Conservation (phyloP, 2,888 invertebrate species). For the Heteropelma amictum region DNA sequence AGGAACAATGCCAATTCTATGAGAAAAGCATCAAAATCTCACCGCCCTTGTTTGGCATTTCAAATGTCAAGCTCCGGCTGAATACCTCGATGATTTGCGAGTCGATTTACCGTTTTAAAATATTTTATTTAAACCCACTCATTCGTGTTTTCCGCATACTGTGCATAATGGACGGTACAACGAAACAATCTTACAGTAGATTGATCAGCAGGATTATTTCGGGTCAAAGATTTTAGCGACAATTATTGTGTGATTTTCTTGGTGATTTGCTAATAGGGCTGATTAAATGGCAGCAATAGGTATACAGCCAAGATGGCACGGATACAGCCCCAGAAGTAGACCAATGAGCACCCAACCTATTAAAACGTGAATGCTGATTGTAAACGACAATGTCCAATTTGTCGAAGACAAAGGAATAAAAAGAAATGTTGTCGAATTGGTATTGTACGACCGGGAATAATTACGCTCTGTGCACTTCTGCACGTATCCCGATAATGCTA, state of each 20-base stretch:
- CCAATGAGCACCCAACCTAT: constrained; percentile 21
- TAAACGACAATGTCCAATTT: constrained; percentile 21
- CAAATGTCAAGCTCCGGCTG: no score
- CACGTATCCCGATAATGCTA: constrained; percentile 44
- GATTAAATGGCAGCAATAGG: constrained; percentile 19
- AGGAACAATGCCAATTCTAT: no score
- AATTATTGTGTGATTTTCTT: constrained; percentile 1
- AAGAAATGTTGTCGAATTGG: constrained; percentile 1
- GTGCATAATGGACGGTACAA: no score
- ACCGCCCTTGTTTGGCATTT: no score
- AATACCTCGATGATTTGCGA: no score
- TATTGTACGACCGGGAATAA: not conserved
- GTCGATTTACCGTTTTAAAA: no score
- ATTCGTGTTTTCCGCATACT: no score
- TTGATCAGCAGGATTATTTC: not conserved
- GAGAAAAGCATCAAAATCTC: no score
- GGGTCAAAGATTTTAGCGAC: constrained; percentile 34
- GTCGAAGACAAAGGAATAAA: constrained; percentile 8
- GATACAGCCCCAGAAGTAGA: constrained; percentile 26
- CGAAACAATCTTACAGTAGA: not conserved
- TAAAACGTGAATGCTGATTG: not conserved
- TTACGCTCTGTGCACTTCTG: constrained; percentile 12
- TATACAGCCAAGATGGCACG: constrained; percentile 27
- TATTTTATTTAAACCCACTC: no score
- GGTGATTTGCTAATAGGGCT: constrained; percentile 28